Evolutionary conservation across 2,113 vertebrate species (phyloP).

Genomic region (Seriola dumerili): DNA sequence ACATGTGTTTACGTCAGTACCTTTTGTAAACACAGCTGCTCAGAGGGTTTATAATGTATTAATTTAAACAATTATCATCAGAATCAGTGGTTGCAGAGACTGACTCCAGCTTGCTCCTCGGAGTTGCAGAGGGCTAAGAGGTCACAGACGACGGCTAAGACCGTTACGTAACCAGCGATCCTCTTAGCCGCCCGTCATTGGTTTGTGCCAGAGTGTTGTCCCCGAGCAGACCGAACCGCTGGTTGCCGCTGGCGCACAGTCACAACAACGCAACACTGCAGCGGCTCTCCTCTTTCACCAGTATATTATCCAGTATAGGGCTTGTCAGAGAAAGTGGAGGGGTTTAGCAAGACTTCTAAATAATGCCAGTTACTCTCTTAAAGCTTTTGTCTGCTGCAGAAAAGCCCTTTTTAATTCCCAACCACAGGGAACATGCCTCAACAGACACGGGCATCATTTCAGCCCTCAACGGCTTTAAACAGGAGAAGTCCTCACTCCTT

Average conservation of each 20-base stretch:
- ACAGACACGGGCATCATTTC: constrained; percentile 28
- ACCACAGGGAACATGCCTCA: constrained; percentile 43
- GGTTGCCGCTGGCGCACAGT: background rate
- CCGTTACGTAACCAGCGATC: constrained; percentile 61
- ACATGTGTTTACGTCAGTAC: no score
- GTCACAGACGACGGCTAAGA: constrained; percentile 47
- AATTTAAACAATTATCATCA: background rate
- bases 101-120: constrained; percentile 15
- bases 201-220: constrained; percentile 35
- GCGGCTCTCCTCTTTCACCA: background rate
- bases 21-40: background rate
- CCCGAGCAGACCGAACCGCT: constrained; percentile 7
- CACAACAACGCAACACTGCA: background rate
- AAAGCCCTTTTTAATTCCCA: constrained; percentile 51
- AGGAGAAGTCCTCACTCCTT: background rate
- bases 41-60: background rate
- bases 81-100: background rate
- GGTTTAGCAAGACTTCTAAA: constrained; percentile 33
- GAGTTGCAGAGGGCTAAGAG: constrained; percentile 1
- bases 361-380: constrained; percentile 40
- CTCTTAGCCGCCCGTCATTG: constrained; percentile 55
- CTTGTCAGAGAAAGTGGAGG: constrained; percentile 38
- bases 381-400: constrained; percentile 43
- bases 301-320: constrained; percentile 8
- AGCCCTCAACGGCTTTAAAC: constrained; percentile 33